Evolutionary conservation across 2,113 vertebrate species (phyloP), one percentile per base, ranked within the genome.

Genomic region (Rhombomys opimus): DNA sequence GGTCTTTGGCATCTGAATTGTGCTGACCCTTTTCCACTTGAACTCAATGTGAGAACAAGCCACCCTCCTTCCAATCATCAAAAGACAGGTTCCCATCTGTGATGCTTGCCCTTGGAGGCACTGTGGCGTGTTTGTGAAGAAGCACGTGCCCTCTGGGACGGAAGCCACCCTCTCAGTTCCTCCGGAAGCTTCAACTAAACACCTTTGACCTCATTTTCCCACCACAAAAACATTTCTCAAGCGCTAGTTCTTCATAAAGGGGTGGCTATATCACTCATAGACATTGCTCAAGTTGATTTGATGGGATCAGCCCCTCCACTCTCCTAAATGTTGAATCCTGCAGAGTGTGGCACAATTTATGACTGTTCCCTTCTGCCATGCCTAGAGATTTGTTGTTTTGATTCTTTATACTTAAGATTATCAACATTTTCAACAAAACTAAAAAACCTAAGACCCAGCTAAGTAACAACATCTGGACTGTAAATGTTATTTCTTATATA

Each of bases 371-470:
- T 87, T 78, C 75, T 73, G 61, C 23, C 38, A 57, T 8, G 20
- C 67, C 52, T 89, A 86, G 86, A 81, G 18, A 1, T 23, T 52
- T 96, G 54, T 90, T n/a, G 4, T n/a, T 96, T 87, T 93, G n/a
- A 93, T 73, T 6, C 82, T n/a, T 22, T 87, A 14, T 78, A 23
- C 41, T 90, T 73, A 87, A 14, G 32, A 87, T 22, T 70, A 90
- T 59, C 73, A 94, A 61, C 46, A 92, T 90, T 70, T 93, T 76
- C 72, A 93, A 86, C 2, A 93, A 91, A 32, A 90, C 76, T 4
- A 84, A 35, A 9, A 92, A 86, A 92, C 87, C 41, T 84, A 96
- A 85, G 13, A 68, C 46, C 5, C 12, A 82, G 72, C 54, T 54
- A 82, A 94, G 86, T 76, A 92, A 89, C 15, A 3, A 61, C 70